These are phyloP conservation scores for Rhabditoides inermis DNA, from an alignment of 2,888 invertebrate species.

Conservation along the genomic window DNA sequence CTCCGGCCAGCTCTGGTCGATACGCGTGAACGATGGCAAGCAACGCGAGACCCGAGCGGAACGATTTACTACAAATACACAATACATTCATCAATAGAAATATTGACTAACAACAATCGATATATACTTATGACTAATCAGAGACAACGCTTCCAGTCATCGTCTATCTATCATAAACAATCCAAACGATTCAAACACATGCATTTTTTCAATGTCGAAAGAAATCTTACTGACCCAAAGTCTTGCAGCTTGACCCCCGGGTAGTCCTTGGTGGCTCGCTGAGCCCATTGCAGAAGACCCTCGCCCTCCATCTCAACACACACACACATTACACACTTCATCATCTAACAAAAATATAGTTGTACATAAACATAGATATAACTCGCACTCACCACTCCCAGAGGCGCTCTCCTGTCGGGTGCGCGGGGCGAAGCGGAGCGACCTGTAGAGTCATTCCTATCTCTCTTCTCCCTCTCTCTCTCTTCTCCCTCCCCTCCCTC, in stretches of 20 bases:
- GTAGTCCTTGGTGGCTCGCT: conserved; percentile 36
- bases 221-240: conserved; percentile 26
- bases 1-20: conserved; percentile 33
- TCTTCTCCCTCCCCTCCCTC: neutral
- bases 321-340: too few relatives aligned
- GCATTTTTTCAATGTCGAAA: neutral
- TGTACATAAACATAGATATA: too few relatives aligned
- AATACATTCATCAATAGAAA: neutral
- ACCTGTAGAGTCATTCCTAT: neutral
- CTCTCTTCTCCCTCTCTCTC: conserved; percentile 1
- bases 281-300: conserved; percentile 33
- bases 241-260: conserved; percentile 32
- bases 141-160: neutral
- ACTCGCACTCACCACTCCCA: too few relatives aligned
- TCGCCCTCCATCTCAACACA: conserved; percentile 24
- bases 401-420: neutral
- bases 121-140: neutral
- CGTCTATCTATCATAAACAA: neutral
- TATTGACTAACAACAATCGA: neutral
- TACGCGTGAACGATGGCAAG: conserved; percentile 47
- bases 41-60: conserved; percentile 44
- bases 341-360: too few relatives aligned
- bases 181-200: neutral
- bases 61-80: conserved; percentile 31
- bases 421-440: neutral